Base-by-base conservation (phyloP, 2,888 invertebrate genomes). In the Lasioglossum morio region DNA sequence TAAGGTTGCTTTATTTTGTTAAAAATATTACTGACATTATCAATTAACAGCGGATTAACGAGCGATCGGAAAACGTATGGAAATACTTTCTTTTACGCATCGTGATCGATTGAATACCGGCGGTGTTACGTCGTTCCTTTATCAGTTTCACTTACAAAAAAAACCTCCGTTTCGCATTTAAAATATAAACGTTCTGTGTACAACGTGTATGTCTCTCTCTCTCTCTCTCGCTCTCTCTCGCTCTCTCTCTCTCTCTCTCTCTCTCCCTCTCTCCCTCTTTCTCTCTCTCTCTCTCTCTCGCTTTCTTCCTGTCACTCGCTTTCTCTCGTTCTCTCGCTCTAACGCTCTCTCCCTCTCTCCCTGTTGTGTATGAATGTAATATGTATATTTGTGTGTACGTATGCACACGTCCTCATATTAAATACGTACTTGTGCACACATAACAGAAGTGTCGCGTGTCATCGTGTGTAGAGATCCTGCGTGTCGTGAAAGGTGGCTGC, bases 11-110 rank as follows among this genome's bases (percentile, higher is more conserved):
- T 88, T 88, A 88, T 88, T 88, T 87, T 81, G 82, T 88, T 88
- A 88, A 85, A 88, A 88, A 88, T 85, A 88, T 88, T 80, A 82
- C 82, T 88, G 88, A 88, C 88, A 88, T 88, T 81, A 85, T 82
- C 72, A 72, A 88, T 84, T 87, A 88, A 88, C 88, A 88, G 85
- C 80, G 88, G 85, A 88, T 73, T 88, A 85, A 85, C 85, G 88
- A 88, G 75, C 88, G 88, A 88, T 88, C 85, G 85, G 76, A 77
- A 88, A 88, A 88, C 85, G 88, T 69, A 85, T 82, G 66, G 85
- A 88, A 77, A 84, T 87, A 81, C 84, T 87, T 87, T 87, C 85
- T 85, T 87, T 85, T 82, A 80, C 82, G 82, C 82, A 82, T 82
- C 76, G 82, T 86, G 87, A 82, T 87, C 79, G 79, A 69, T 80